Evolutionary conservation across 35 echinoderm and acorn worm genomes (phyloP), one percentile per base, ranked within the genome.

Genomic region (Lytechinus pictus): DNA sequence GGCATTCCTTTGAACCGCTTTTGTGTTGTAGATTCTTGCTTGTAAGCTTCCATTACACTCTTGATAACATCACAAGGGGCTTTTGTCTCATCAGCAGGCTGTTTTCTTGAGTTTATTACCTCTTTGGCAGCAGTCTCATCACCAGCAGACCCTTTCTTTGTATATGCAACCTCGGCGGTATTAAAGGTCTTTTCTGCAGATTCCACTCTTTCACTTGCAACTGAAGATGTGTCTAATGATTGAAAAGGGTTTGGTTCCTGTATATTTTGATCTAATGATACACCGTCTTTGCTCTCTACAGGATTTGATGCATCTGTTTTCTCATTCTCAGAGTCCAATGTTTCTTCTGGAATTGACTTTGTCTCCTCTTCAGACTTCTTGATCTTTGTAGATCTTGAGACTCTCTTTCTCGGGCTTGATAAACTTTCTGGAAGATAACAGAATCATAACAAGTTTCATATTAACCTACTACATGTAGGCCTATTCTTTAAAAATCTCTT

Each of bases 21-120:
- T 55, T 57, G 9, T 27, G 53, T 7, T 3, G 16, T 54, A 29
- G 91, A 54, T 53, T 93, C 91, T 24, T 93, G 28, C 54, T 93
- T 93, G 24, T 93, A 93, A 27, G 54, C 91, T 21, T 93, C 91
- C 54, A 54, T 89, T 10, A 53, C 87, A 89, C 51, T 89, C 52
- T 89, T 89, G 61, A 71, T 71, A 21, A 71, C 61, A 21, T 71
- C 61, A 71, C 61, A 71, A 71, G 12, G 14, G 14, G 61, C 12
- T 71, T 1, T 71, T 0, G 14, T 71, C 61, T 71, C 61, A 21
- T 21, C 61, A 21, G 61, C 13, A 71, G 61, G 6, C 13, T 19
- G 14, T 71, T 71, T 19, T 21, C 24, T 71, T 14, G 61, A 71
- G 61, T 71, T 13, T 19, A 19, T 12, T 16, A 13, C 60, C 60